Base-by-base conservation (phyloP, 2,113 vertebrate species). In the Coptodon rendalli region DNA sequence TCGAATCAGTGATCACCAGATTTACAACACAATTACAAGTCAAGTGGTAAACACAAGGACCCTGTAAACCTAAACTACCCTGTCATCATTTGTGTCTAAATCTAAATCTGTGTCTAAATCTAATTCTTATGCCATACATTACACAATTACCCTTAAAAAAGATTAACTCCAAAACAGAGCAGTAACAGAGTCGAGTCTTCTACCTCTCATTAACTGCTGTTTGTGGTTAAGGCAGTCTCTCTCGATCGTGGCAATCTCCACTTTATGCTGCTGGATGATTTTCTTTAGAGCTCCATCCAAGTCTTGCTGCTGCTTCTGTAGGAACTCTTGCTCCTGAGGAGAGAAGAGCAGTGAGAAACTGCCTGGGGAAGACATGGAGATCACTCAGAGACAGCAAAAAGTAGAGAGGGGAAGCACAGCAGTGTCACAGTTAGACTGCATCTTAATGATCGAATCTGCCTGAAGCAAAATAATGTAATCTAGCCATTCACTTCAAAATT, bases 191-290 rank as follows among this genome's bases (percentile, higher is more conserved):
- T 50, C 1, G 3, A 78, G 27, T 52, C 48, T 71, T 79, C 53
- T 86, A 99, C 98, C 98, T 99, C 99, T 97, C 98, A 99, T 97
- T 73, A 99, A 97, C 94, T 99, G 99, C 90, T 99, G 99, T 48
- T 99, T 99, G 94, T 98, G 98, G 94, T 98, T 99, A 87, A 99
- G 96, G 90, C 98, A 99, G 80, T 99, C 99, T 83, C 97, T 95
- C 91, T 99, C 99, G 11, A 99, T 99, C 22, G 97, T 99, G 91
- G 99, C 97, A 22, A 99, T 96, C 89, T 99, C 99, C 9, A 98
- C 93, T 95, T 99, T 99, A 93, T 99, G 99, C 86, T 99, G 98
- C 80, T 99, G 98, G 94, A 99, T 99, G 89, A 99, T 99, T 93
- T 98, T 99, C 96, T 99, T 99, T 88, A 99, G 95, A 63, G 97